phyloP scores from a whole-genome alignment of 2,797 vertebrate genomes.

The Lerista edwardsae region DNA sequence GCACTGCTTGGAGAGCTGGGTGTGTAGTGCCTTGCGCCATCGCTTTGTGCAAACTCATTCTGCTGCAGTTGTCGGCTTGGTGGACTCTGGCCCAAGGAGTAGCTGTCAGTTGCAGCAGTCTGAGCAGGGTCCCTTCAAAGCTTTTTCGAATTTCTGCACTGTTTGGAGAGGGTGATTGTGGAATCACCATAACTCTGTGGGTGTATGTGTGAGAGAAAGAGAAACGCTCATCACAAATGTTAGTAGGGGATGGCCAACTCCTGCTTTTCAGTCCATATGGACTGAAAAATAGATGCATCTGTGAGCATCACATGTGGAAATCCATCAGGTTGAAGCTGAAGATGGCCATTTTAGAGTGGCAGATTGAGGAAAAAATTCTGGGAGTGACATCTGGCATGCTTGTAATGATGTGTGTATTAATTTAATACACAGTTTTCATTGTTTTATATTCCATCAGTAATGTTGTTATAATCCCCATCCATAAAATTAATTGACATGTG shows the following conservation, averaged over 20 bases:
- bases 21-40: background rate
- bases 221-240: too few relatives aligned
- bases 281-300: background rate
- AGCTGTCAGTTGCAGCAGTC: background rate
- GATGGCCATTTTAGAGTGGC: background rate
- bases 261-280: background rate
- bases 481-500: too few relatives aligned
- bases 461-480: too few relatives aligned
- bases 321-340: background rate
- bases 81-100: background rate
- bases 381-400: too few relatives aligned
- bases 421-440: too few relatives aligned
- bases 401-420: too few relatives aligned
- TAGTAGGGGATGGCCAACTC: too few relatives aligned
- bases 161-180: background rate
- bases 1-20: background rate
- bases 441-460: too few relatives aligned
- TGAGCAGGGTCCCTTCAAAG: background rate
- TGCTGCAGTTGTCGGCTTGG: background rate
- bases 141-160: background rate
- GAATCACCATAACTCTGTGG: background rate
- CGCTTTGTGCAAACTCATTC: conserved; percentile 33
- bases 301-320: background rate
- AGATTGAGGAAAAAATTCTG: background rate
- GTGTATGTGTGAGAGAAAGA: background rate